Base-by-base conservation (phyloP, 2,797 vertebrate species). In the Mycteria americana region DNA sequence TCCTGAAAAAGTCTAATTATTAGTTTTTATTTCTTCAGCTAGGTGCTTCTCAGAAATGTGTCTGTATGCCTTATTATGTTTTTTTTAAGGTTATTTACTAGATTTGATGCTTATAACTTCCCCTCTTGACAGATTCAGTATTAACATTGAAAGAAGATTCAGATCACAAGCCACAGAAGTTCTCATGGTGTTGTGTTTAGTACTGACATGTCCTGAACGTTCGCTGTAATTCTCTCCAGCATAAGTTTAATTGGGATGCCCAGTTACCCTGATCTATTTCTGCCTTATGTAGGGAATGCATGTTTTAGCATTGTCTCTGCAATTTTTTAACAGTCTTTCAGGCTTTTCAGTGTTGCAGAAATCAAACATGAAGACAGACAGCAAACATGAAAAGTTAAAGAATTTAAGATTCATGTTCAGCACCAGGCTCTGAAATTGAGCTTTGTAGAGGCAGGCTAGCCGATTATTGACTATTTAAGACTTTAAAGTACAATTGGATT, bases 391-490 rank as follows among this genome's bases (percentile, higher is more conserved):
- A 69, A 80, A 35, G 13, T 46, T 67, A n/a, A 69, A 68, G 13
- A 82, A 45, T 78, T 67, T 63, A 43, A 45, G 41, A 51, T 46
- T 94, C 0, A 0, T 87, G 33, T 65, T 85, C 51, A 73, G 43
- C 23, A n/a, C 16, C 7, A 54, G 50, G 21, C 10, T 85, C 23
- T 91, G 64, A 91, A 83, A 93, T 31, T 64, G 65, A 92, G 65
- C 19, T 83, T 64, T 93, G 15, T 84, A 75, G 50, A 75, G 27
- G 33, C 64, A 46, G 60, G 82, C 60, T 82, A 89, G 76, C 76
- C 89, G 37, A 80, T 65, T 93, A 94, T 82, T 96, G 69, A 93
- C 64, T 77, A 69, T 22, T 92, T 73, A 54, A 62, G 48, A 76
- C 24, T 91, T 95, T 60, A 76, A 83, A 92, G 30, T 57, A 82